These are phyloP conservation scores for Penaeus indicus DNA, from an alignment of 1,140 invertebrate species.

Conservation along the genomic window DNA sequence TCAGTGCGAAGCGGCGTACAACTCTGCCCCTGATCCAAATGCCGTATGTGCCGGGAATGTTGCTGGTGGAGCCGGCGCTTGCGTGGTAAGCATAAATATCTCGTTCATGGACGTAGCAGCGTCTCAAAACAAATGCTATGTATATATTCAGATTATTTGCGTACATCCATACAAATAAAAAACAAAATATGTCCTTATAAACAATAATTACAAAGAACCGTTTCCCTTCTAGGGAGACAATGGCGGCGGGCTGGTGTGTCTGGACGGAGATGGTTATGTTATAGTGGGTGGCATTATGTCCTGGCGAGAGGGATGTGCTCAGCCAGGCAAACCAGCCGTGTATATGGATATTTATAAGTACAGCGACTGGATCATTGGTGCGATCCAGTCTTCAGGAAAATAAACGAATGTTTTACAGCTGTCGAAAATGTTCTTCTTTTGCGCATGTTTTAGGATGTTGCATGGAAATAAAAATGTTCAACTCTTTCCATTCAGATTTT, in stretches of 20 bases:
- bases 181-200: not conserved
- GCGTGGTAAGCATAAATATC: not conserved
- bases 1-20: slow-evolving; percentile 23
- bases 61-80: slow-evolving; percentile 12
- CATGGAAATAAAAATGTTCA: too few relatives aligned
- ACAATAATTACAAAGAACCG: too few relatives aligned
- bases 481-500: too few relatives aligned
- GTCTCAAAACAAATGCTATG: not conserved
- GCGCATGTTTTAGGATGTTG: too few relatives aligned
- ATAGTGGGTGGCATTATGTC: slow-evolving; percentile 34
- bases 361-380: slow-evolving; percentile 12
- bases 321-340: not conserved
- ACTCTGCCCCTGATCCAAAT: not conserved
- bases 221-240: slow-evolving; percentile 41
- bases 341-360: slow-evolving; percentile 39
- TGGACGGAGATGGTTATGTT: not conserved
- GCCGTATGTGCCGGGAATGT: slow-evolving; percentile 20
- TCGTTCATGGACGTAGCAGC: too few relatives aligned
- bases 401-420: not conserved
- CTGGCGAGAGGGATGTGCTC: slow-evolving; percentile 46
- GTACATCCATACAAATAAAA: not conserved
- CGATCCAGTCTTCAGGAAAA: not conserved
- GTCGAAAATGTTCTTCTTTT: too few relatives aligned
- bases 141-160: not conserved
- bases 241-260: slow-evolving; percentile 35